Conservation (phyloP, 2,113 vertebrate species). For the Spea bombifrons region DNA sequence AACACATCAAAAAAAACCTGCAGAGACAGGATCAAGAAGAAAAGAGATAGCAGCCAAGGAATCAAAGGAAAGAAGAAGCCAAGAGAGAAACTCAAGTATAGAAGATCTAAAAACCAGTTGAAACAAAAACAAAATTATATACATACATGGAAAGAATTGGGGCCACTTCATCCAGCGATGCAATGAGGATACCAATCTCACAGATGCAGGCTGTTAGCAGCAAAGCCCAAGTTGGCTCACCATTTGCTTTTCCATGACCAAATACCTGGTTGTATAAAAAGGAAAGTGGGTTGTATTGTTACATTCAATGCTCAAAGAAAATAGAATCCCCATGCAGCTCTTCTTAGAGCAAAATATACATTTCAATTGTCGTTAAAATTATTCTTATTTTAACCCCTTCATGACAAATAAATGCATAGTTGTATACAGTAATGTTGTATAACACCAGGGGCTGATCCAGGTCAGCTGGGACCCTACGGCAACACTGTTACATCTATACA, state of each 20-base stretch:
- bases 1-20: constrained; percentile 99
- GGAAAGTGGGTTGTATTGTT: neutral
- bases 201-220: constrained; percentile 94
- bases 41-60: constrained; percentile 29
- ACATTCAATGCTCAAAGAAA: neutral
- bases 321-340: no score
- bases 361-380: no score
- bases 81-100: neutral
- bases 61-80: neutral
- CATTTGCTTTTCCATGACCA: constrained; percentile 93
- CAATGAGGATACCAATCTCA: constrained; percentile 95
- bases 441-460: no score
- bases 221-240: constrained; percentile 95
- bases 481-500: no score
- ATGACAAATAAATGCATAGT: no score
- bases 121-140: neutral
- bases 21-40: neutral
- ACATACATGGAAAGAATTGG: constrained; percentile 97
- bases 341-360: no score
- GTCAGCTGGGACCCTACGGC: no score
- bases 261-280: constrained; percentile 75
- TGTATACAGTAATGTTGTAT: no score
- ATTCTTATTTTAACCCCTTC: no score
- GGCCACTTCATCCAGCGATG: constrained; percentile 91
- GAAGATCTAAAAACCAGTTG: neutral